Conservation (phyloP, 2,113 vertebrate species). For the Varanus salvator region DNA sequence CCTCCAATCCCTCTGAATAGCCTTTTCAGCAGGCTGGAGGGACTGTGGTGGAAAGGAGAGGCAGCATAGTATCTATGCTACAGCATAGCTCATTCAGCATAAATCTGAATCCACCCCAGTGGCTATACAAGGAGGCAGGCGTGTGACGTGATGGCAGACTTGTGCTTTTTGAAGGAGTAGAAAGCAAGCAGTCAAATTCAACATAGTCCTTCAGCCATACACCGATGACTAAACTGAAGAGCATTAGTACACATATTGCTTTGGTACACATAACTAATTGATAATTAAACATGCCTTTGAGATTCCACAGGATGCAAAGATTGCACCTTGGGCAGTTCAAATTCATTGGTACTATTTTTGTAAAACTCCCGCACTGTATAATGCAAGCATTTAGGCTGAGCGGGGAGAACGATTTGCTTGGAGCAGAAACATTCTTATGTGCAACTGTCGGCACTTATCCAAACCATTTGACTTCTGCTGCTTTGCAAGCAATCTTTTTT, state of each 20-base stretch:
- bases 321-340: background rate
- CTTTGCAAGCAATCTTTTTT: conserved; percentile 33
- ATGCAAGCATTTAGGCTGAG: background rate
- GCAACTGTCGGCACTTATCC: background rate
- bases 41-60: no score
- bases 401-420: conserved; percentile 3
- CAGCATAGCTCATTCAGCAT: background rate
- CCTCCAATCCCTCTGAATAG: no score
- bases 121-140: background rate
- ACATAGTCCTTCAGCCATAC: background rate
- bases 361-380: background rate
- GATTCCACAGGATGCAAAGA: background rate
- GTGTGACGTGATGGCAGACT: background rate
- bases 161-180: background rate
- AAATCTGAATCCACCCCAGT: background rate
- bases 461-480: conserved; percentile 31
- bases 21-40: no score
- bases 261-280: background rate
- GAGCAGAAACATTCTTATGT: conserved; percentile 19
- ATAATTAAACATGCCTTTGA: background rate
- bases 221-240: background rate
- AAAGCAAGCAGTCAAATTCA: background rate
- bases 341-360: background rate
- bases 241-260: background rate
- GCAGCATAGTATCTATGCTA: background rate